Evolutionary conservation across 2,888 invertebrate species (phyloP).

Genomic region (Dryococelus australis): DNA sequence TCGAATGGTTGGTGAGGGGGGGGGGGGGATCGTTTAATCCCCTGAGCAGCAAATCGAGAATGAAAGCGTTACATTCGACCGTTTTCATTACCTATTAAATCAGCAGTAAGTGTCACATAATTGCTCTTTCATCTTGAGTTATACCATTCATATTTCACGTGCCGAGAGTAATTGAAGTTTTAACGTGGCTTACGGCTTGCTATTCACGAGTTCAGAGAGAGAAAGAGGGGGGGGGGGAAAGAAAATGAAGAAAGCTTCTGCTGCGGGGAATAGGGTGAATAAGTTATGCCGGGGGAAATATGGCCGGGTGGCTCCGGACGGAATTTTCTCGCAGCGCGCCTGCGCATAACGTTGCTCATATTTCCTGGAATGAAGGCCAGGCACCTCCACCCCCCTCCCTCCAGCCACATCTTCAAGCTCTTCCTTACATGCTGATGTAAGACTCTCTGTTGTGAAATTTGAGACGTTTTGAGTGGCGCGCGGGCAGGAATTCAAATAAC

Average conservation of each 20-base stretch:
- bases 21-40: too few relatives aligned
- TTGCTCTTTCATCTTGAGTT: background rate
- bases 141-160: background rate
- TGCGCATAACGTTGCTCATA: background rate
- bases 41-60: background rate
- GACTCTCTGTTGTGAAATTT: constrained; percentile 9
- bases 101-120: background rate
- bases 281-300: background rate
- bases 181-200: constrained; percentile 9
- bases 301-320: background rate
- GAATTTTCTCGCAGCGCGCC: background rate
- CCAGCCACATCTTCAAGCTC: background rate
- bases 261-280: background rate
- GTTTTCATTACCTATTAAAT: background rate
- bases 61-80: background rate
- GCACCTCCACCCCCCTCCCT: too few relatives aligned
- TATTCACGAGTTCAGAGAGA: background rate
- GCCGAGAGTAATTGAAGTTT: background rate
- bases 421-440: background rate
- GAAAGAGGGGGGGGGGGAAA: background rate
- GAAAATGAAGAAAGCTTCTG: background rate
- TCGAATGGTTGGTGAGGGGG: too few relatives aligned
- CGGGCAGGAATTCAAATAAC: background rate
- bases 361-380: background rate
- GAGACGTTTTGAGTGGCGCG: background rate